These are phyloP conservation scores for Henicopernis longicauda DNA, from an alignment of 2,113 vertebrate genomes.

Conservation along the genomic window DNA sequence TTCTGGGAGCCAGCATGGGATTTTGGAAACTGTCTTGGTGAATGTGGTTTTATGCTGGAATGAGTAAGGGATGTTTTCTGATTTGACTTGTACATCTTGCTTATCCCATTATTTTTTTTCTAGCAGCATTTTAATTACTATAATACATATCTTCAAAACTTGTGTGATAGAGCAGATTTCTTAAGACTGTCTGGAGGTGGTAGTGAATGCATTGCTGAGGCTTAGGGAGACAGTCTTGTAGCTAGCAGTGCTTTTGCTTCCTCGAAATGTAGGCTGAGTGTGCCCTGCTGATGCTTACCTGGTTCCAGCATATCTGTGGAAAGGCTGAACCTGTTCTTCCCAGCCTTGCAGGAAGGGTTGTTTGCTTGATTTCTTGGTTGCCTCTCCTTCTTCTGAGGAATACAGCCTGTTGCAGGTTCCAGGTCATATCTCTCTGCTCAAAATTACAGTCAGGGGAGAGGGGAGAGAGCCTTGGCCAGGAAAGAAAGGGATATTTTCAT, in stretches of 20 bases:
- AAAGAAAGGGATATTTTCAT: neutral
- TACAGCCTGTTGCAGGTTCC: neutral
- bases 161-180: neutral
- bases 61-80: neutral
- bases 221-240: neutral
- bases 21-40: neutral
- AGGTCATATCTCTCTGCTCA: neutral
- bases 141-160: neutral
- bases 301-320: neutral
- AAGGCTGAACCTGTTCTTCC: neutral
- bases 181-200: neutral
- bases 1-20: neutral
- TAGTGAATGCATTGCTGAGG: neutral
- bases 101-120: neutral
- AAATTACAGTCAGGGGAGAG: neutral
- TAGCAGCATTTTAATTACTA: neutral
- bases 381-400: neutral
- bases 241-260: neutral
- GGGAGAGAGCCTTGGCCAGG: neutral
- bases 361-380: neutral
- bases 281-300: neutral
- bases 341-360: neutral
- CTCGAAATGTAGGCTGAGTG: neutral
- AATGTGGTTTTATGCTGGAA: neutral
- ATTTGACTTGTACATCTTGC: neutral